phyloP scores from a whole-genome alignment of 1,140 invertebrate species.

The Drosophila pruinosa region DNA sequence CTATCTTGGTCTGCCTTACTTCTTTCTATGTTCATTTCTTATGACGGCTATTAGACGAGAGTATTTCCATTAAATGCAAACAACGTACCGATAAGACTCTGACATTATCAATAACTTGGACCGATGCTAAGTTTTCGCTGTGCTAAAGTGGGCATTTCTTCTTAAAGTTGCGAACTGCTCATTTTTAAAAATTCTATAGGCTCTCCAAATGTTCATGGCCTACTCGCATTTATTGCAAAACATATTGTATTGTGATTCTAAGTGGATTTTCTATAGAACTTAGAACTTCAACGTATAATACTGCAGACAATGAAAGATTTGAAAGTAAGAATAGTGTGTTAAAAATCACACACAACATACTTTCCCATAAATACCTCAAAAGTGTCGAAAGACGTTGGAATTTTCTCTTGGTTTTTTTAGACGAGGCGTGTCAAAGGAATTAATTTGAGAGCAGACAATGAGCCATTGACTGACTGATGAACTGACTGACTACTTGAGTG shows the following conservation, averaged over 20 bases:
- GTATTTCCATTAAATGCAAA: conserved; percentile 16
- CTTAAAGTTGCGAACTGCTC: too few species aligned
- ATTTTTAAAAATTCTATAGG: neutral
- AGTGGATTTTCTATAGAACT: neutral
- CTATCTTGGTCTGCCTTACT: neutral
- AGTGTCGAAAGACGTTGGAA: conserved; percentile 29
- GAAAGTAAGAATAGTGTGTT: conserved; percentile 11
- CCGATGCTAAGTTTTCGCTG: neutral
- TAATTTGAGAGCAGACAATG: conserved; percentile 45
- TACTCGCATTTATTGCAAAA: neutral
- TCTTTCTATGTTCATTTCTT: neutral
- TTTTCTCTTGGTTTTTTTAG: conserved; percentile 24
- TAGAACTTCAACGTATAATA: conserved; percentile 7
- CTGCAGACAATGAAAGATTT: conserved; percentile 1
- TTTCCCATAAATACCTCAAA: conserved; percentile 29
- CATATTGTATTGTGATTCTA: neutral
- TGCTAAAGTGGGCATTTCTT: neutral
- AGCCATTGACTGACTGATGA: conserved; percentile 24
- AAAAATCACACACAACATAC: conserved; percentile 1
- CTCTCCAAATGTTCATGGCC: neutral
- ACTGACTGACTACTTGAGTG: conserved; percentile 19
- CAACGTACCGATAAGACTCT: neutral
- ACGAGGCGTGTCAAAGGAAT: conserved; percentile 36
- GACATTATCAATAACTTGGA: neutral
- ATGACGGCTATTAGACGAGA: conserved; percentile 9